Base-by-base conservation (phyloP, 2,113 vertebrate genomes). In the Arvicanthis niloticus region DNA sequence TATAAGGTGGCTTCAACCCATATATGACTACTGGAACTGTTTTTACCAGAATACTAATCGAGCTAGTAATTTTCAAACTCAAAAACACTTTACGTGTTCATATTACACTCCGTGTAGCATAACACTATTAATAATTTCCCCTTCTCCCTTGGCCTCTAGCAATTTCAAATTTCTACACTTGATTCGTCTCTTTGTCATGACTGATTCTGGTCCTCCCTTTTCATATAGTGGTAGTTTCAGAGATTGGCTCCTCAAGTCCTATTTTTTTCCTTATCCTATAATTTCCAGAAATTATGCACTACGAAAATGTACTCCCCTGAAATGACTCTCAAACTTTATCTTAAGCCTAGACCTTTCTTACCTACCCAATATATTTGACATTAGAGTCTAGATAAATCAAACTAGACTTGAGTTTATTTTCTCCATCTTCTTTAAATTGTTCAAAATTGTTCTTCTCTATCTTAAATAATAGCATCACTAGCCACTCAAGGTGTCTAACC, bases 311-410 rank as follows among this genome's bases (percentile, higher is more conserved):
- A 77, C 12, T 29, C 29, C n/a, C 40, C 42, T 16, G 17, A 70
- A 73, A 95, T 70, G 70, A 76, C 42, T 85, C 85, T 82, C 58
- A 95, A 89, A 89, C n/a, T 65, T 88, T 84, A 89, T 24, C 68
- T 67, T 88, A 92, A 77, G 40, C 53, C 70, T 65, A 89, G 68
- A 84, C 62, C 7, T 92, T 51, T 82, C 85, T 67, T 88, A 56
- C 29, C 48, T 88, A 72, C 31, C 62, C 17, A 45, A 86, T 48
- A 21, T 51, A 40, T 88, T 72, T 31, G 0, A 86, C 53, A 65
- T 86, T 72, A 90, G 51, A 93, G 7, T 72, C 24, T 53, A 86
- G 26, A 90, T 72, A 86, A 62, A 75, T n/a, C 37, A 96, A 78
- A 89, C 9, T 89, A 42, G 68, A 93, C 51, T 48, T 92, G 26